Conservation (phyloP, 2,113 vertebrate genomes). For the Xenopus tropicalis region UCB_Xtro_10.0 CM004443.2:131748501-131749000, state of each 20-base stretch:
- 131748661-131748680: background rate
- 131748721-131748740: constrained; percentile 21
- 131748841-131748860: no score
- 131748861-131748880: no score
- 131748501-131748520: no score
- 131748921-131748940: no score
- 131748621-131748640: constrained; percentile 31
- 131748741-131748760: constrained; percentile 1
- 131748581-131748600: constrained; percentile 22
- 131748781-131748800: background rate
- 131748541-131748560: constrained; percentile 19
- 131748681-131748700: background rate
- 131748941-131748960: no score
- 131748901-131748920: no score
- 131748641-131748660: constrained; percentile 14
- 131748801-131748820: constrained; percentile 28
- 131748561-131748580: constrained; percentile 1
- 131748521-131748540: background rate
- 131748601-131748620: constrained; percentile 29
- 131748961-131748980: no score
- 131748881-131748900: no score
- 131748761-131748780: background rate
- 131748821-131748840: background rate
- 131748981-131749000: no score
- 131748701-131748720: constrained; percentile 13